Evolutionary conservation across 2,113 vertebrate genomes (phyloP).

Genomic region (Phaethornis superciliosus): DNA sequence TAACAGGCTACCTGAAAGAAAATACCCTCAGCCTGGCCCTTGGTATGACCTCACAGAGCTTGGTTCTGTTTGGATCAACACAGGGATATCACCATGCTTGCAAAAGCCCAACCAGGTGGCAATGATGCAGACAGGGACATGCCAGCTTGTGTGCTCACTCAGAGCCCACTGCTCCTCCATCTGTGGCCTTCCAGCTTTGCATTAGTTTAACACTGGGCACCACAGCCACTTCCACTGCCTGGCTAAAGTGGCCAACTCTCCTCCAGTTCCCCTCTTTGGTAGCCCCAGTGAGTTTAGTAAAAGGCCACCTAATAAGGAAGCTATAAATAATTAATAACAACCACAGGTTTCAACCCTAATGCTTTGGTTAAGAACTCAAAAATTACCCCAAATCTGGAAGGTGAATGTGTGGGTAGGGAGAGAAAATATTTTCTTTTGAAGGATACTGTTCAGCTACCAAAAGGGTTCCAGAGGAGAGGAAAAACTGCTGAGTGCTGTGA

Average conservation of each 20-base stretch:
- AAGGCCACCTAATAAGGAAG: background rate
- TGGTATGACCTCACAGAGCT: background rate
- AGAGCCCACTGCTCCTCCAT: background rate
- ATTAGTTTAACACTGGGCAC: no score
- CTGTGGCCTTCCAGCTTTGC: background rate
- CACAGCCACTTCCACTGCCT: background rate
- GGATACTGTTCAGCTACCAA: background rate
- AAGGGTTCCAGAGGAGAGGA: background rate
- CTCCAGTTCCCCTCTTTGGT: background rate
- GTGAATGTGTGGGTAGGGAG: background rate
- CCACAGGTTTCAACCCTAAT: background rate
- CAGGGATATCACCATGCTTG: rapidly evolving
- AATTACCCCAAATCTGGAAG: background rate
- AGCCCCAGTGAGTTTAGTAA: background rate
- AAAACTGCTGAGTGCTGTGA: background rate
- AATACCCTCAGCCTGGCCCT: background rate
- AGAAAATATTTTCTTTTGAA: background rate
- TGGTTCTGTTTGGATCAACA: background rate
- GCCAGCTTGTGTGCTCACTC: background rate
- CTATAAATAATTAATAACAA: background rate
- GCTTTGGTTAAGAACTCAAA: background rate
- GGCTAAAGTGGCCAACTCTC: background rate
- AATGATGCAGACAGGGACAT: background rate
- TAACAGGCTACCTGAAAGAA: background rate
- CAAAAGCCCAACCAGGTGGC: background rate